Base-by-base conservation (phyloP, 2,888 invertebrate genomes). In the Polyploca ridens region DNA sequence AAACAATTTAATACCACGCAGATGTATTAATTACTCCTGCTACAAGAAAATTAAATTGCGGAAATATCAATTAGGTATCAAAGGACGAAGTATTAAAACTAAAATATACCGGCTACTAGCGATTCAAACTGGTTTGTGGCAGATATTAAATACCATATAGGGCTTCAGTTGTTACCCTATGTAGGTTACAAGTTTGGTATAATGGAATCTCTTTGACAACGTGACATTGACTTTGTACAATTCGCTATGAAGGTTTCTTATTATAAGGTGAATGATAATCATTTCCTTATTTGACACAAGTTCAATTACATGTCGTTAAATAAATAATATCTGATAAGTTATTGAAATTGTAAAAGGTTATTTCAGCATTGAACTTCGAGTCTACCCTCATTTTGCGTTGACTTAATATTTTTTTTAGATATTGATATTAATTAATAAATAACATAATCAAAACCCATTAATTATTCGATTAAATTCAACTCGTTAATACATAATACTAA, bases 11-110 rank as follows among this genome's bases (percentile, higher is more conserved):
- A 35, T 7, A 35, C 35, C n/a, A 35, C 35, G 19, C 60, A 58
- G 62, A 60, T 57, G 66, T 64, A 58, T 78, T 78, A 79, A 81
- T 81, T 77, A 75, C 67, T 38, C 62, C 41, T 63, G 64, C 14
- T 44, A 66, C 64, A 66, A 68, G 68, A 66, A 73, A 72, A 70
- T 77, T 66, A 76, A 73, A 77, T 82, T 74, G 79, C 86, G 89
- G 88, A 89, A 84, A 84, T 73, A 75, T 73, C 77, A 83, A 85
- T 87, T 86, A 49, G 49, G 16, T 16, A 79, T 67, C 65, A 75
- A 77, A 79, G 79, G 81, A 83, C 81, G 72, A 69, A 68, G 74
- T 77, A 77, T 74, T 81, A 73, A 70, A 82, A 82, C 79, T 77
- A 77, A 79, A 60, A 79, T 75, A 64, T 66, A 69, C 72, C 69